phyloP scores from a whole-genome alignment of 2,888 invertebrate species.

The Cerastis leucographa region DNA sequence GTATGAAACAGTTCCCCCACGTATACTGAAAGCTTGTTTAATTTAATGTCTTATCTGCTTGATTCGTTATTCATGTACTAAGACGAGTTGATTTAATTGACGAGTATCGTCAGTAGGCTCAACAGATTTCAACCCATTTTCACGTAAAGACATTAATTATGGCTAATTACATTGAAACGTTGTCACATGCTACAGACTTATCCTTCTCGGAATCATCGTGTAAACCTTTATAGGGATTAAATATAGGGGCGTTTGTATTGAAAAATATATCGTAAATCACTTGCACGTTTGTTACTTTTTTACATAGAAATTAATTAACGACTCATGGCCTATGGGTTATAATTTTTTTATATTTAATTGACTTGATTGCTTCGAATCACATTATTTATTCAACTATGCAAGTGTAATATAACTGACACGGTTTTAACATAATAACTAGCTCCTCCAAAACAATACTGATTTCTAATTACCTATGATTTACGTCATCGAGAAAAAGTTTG shows the following conservation, averaged over 20 bases:
- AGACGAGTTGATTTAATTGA: not conserved
- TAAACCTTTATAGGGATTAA: not conserved
- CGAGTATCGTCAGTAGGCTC: too few species aligned
- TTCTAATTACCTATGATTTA: conserved; percentile 50
- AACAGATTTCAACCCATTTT: not conserved
- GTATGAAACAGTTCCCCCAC: not conserved
- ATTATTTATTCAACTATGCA: conserved; percentile 38
- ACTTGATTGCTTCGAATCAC: conserved; percentile 13
- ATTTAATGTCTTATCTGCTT: not conserved
- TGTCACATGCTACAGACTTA: not conserved
- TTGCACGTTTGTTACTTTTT: not conserved
- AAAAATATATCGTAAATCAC: not conserved
- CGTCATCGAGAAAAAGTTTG: conserved; percentile 46
- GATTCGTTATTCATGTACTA: not conserved
- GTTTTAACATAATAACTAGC: conserved; percentile 36
- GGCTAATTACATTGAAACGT: not conserved
- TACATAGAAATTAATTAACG: not conserved
- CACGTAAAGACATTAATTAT: not conserved
- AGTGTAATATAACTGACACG: conserved; percentile 31
- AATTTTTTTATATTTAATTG: conserved; percentile 21
- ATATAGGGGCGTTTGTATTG: not conserved
- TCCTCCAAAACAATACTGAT: conserved; percentile 27
- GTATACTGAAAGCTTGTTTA: not conserved
- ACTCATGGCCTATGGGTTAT: not conserved
- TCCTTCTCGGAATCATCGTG: not conserved